Evolutionary conservation across 2,113 vertebrate genomes (phyloP), one percentile per base, ranked within the genome.

Genomic region (Alligator mississippiensis): DNA sequence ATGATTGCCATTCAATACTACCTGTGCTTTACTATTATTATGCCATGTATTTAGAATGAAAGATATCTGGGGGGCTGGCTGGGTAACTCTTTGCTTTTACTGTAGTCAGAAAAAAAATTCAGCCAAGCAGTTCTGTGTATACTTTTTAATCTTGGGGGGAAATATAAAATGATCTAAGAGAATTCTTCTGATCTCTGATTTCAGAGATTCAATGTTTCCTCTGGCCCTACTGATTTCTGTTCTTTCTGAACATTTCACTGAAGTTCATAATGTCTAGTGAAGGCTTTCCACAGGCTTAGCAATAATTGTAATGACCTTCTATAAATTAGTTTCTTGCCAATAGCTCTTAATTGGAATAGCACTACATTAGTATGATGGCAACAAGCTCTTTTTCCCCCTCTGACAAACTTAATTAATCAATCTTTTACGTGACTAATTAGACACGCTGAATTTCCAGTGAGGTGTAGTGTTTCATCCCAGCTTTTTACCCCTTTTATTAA

Each of bases 371-470:
- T 83, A 55, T 58, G 68, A 93, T 76, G 38, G 82, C 93, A 91
- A 58, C 17, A 91, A 76, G 28, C 19, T 58, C 80, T 87, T 83
- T 93, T 88, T 34, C 34, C 18, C 22, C n/a, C 77, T 58, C 62
- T 58, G 54, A 68, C 66, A 80, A 91, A 84, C 75, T 96, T 95
- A 95, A 94, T 96, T 96, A 96, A 93, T 96, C 91, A 94, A 80
- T 94, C 77, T 68, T 93, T 95, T 95, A 90, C 72, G 77, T 95
- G 89, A 80, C 80, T 97, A 95, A 97, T 96, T 97, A 91, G 82
- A 89, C 4, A 3, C 88, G 83, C 58, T 81, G 70, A 89, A 92
- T 96, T 95, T 94, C 47, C 80, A 92, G 17, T 79, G 60, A 89
- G 83, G 57, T 92, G 16, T 84, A 70, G 61, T 93, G 72, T 95